Evolutionary conservation across 2,888 invertebrate genomes (phyloP).

Genomic region (Mythimna pallens): DNA sequence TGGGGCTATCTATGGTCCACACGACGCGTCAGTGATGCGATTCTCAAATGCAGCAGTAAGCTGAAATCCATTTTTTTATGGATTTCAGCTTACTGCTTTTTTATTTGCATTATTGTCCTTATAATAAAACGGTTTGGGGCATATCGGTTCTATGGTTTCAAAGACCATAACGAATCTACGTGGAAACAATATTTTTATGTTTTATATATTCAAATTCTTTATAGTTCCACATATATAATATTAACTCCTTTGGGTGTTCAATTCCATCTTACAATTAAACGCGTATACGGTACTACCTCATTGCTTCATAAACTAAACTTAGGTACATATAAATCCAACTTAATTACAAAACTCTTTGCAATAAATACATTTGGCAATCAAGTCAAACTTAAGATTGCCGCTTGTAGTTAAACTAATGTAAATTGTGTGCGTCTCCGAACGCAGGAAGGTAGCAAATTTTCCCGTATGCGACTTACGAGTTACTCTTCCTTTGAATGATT

Average conservation of each 20-base stretch:
- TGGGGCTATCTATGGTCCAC: too few relatives aligned
- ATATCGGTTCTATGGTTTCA: too few relatives aligned
- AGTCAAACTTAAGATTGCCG: conserved; percentile 69
- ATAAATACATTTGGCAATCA: conserved; percentile 60
- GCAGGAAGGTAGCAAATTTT: conserved; percentile 71
- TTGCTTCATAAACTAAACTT: conserved; percentile 1
- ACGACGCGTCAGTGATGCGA: too few relatives aligned
- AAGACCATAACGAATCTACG: too few relatives aligned
- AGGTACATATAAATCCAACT: conserved; percentile 24
- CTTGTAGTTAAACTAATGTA: conserved; percentile 70
- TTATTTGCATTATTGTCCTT: too few relatives aligned
- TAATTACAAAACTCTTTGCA: conserved; percentile 47
- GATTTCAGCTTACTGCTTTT: too few relatives aligned
- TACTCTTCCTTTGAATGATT: conserved; percentile 69
- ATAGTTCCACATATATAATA: neutral
- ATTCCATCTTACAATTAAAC: neutral
- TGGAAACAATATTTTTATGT: too few relatives aligned
- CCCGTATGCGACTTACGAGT: conserved; percentile 63
- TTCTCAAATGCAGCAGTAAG: too few relatives aligned
- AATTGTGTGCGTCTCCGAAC: conserved; percentile 66
- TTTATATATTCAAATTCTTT: neutral
- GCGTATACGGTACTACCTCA: neutral
- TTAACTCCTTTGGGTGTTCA: neutral
- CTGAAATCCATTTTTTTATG: too few relatives aligned
- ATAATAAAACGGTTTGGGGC: too few relatives aligned